Conservation (phyloP, 2,113 vertebrate species). For the Hyaena hyaena region DNA sequence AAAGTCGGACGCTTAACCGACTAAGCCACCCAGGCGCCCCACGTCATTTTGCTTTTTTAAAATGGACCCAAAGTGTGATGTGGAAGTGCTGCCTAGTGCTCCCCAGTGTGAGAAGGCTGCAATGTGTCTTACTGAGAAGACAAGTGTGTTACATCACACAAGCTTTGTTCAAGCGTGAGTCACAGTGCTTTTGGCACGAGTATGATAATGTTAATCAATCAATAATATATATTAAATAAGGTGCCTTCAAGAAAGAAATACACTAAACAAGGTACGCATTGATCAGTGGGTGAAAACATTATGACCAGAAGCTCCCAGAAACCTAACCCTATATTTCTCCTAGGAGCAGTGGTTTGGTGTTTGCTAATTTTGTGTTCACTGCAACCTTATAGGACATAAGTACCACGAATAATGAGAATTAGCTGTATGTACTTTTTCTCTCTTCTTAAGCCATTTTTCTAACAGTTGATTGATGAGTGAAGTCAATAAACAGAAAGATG, state of each 20-base stretch:
- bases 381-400: not conserved
- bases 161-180: not conserved
- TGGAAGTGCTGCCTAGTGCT: not conserved
- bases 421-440: not conserved
- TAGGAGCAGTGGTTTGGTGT: not conserved
- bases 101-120: not conserved
- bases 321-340: not conserved
- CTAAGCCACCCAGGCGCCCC: too few species aligned
- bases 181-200: not conserved
- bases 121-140: not conserved
- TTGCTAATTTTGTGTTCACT: not conserved
- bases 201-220: not conserved
- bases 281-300: not conserved
- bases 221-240: not conserved
- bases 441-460: not conserved
- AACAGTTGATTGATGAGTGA: not conserved
- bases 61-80: not conserved
- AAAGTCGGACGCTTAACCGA: too few species aligned
- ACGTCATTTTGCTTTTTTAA: not conserved
- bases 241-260: not conserved
- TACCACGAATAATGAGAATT: not conserved
- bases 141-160: not conserved
- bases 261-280: not conserved
- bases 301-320: not conserved
- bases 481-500: conserved; percentile 31